Conservation (phyloP, 2,888 invertebrate genomes). For the Luperina testacea region DNA sequence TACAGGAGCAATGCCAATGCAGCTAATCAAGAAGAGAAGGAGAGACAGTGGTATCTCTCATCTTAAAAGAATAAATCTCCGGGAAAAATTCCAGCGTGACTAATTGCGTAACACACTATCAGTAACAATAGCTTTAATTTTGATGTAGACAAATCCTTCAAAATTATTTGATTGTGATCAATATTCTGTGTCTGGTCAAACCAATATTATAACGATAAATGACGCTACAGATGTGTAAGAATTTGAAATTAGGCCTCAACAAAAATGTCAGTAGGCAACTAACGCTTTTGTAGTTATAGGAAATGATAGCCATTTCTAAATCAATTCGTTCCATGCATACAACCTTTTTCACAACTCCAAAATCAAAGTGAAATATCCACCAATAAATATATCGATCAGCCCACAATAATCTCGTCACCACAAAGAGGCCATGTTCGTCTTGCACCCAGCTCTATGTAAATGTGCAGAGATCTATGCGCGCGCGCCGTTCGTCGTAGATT, state of each 20-base stretch:
- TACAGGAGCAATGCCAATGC: background rate
- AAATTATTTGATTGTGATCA: too few relatives aligned
- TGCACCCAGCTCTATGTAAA: constrained; percentile 65
- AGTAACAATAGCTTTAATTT: too few relatives aligned
- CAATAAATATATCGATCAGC: constrained; percentile 54
- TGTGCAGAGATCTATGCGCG: constrained; percentile 66
- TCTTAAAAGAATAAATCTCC: too few relatives aligned
- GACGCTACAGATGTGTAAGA: background rate
- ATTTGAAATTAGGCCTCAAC: background rate
- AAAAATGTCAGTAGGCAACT: background rate
- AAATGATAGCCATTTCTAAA: background rate
- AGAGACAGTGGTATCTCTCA: too few relatives aligned
- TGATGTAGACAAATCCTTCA: too few relatives aligned
- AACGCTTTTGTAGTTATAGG: background rate
- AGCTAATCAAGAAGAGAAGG: background rate
- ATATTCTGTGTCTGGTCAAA: background rate
- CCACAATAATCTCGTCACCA: constrained; percentile 54
- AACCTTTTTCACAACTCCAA: background rate
- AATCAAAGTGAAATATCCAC: constrained; percentile 8
- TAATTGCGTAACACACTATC: too few relatives aligned
- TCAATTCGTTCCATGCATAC: background rate
- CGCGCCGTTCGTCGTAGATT: constrained; percentile 70
- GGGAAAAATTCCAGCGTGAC: too few relatives aligned
- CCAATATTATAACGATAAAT: background rate
- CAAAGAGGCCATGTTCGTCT: constrained; percentile 44